These are phyloP conservation scores for Hydropotes inermis DNA, from an alignment of 2,113 vertebrate species.

Conservation along the genomic window DNA sequence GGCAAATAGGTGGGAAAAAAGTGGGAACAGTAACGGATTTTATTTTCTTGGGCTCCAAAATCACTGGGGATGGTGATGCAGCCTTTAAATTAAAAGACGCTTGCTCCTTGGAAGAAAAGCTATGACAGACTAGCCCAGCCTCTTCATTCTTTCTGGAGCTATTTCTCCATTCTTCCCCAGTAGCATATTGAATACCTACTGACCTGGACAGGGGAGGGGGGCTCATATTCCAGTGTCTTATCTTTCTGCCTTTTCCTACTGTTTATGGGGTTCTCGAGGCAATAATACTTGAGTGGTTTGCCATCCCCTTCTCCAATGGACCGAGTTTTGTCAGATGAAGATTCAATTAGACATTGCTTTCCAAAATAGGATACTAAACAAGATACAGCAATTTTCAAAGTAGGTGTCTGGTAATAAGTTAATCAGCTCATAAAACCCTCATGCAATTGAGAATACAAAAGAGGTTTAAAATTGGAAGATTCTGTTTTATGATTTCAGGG, in stretches of 20 bases:
- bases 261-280: background rate
- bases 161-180: background rate
- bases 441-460: background rate
- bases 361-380: background rate
- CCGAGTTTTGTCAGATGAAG: background rate
- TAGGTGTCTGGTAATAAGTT: background rate
- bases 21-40: background rate
- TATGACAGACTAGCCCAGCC: background rate
- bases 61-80: background rate
- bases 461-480: background rate
- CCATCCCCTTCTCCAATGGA: background rate
- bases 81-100: background rate
- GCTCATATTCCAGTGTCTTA: background rate
- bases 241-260: background rate
- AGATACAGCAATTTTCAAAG: background rate
- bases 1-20: background rate
- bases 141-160: background rate
- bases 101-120: background rate
- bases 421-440: background rate
- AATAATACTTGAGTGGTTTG: background rate
- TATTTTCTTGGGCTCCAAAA: background rate
- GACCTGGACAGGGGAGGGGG: background rate
- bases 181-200: background rate
- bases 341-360: background rate
- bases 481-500: background rate